Evolutionary conservation across 2,888 invertebrate genomes (phyloP), one percentile per base, ranked within the genome.

Genomic region (Epistrophe eligans): DNA sequence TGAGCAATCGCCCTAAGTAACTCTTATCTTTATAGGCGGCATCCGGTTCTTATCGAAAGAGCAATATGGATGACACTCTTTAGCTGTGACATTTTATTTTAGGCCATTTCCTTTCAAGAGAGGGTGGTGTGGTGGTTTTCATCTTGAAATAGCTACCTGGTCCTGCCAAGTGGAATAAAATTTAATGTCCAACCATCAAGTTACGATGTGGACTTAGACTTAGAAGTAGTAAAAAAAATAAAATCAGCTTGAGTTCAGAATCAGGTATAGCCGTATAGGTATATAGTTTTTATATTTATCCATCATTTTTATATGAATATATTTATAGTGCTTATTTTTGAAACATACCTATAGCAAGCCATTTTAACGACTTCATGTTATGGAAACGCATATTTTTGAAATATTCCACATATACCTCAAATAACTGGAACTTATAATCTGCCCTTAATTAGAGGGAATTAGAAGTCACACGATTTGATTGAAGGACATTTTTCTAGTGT

Each of bases 51-150:
- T 85, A 85, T 82, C 85, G 67, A 32, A 73, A 38, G 64, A 71
- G 72, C 85, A 85, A 85, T 85, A 85, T 82, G 82, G 77, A 82
- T 70, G 82, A 64, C 85, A 73, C 73, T 77, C 70, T 77, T 50
- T 19, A 81, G 71, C 73, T 71, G 74, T 15, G 28, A 71, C 85
- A 77, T 66, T 82, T 73, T 55, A 70, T 77, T 79, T 64, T 55
- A 58, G 48, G 40, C 62, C 32, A 52, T 58, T 60, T 28, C 32
- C 67, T 40, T 45, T 32, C 55, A 62, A n/a, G 19, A 52, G 40
- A 24, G 17, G 43, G 28, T 48, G 6, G 6, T 57, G 28, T 48
- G 6, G 6, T 57, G 15, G 15, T 15, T 50, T 52, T 19, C 40
- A 50, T 64, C 38, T 38, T 48, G 1, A 19, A 40, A 58, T 48